Evolutionary conservation across 2,888 invertebrate species (phyloP).

Genomic region (Lathronympha strigana): DNA sequence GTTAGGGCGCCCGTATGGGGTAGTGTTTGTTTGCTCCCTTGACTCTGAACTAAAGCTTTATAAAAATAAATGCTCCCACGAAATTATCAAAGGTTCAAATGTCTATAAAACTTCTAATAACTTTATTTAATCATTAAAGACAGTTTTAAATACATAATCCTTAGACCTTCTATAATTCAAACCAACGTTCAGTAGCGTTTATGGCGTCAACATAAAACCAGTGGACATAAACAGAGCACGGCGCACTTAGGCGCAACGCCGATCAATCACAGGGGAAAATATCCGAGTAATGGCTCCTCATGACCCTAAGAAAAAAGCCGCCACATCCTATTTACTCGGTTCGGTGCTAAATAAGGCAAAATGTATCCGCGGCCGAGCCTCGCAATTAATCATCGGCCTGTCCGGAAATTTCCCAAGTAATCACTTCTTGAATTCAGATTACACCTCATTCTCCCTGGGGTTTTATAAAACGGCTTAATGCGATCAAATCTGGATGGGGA

Average conservation of each 20-base stretch:
- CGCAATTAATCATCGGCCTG: conserved; percentile 69
- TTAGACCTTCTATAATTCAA: too few species aligned
- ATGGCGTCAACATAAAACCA: conserved; percentile 10
- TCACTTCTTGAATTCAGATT: conserved; percentile 61
- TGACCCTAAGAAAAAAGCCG: conserved; percentile 62
- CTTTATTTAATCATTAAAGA: too few species aligned
- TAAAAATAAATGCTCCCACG: conserved; percentile 1
- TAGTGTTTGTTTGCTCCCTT: conserved; percentile 17
- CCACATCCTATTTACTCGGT: conserved; percentile 68
- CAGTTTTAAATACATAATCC: too few species aligned
- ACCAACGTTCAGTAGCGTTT: too few species aligned
- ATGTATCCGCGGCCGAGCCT: conserved; percentile 60
- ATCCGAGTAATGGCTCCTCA: conserved; percentile 72
- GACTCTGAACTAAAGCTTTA: conserved; percentile 2
- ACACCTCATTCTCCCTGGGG: conserved; percentile 47
- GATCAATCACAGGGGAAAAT: conserved; percentile 75
- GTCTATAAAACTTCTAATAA: conserved; percentile 4
- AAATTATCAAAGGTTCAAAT: conserved; percentile 11
- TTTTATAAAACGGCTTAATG: conserved; percentile 23
- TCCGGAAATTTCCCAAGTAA: conserved; percentile 49
- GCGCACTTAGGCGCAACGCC: conserved; percentile 53
- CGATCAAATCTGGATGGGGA: conserved; percentile 22
- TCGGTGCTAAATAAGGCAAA: conserved; percentile 72
- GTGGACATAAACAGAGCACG: conserved; percentile 18
- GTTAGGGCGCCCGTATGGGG: conserved; percentile 21